Conservation (phyloP, 2,797 vertebrate genomes). For the Helarctos malayanus region DNA sequence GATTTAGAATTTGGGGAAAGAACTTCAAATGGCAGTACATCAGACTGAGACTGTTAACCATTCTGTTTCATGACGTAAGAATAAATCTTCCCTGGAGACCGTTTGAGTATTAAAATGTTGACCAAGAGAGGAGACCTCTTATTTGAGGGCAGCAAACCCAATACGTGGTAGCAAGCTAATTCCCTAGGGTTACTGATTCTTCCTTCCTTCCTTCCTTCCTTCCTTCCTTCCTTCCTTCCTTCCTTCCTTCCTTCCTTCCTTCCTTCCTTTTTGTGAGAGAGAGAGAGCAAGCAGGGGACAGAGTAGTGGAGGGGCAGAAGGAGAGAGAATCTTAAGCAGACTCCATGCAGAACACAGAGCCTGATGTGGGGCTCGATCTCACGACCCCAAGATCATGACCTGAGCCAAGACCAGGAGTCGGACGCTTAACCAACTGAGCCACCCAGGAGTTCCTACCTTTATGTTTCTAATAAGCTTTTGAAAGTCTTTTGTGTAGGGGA, state of each 20-base stretch:
- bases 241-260: not conserved
- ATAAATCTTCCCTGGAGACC: not conserved
- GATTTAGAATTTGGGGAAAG: constrained; percentile 16
- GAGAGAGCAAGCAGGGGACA: not conserved
- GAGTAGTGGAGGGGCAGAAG: not conserved
- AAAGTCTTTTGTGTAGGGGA: not conserved
- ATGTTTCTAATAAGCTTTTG: not conserved
- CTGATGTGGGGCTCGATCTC: not conserved
- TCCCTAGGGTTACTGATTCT: not conserved
- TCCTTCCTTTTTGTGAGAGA: not conserved
- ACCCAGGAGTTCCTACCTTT: not conserved
- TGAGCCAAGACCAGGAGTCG: not conserved
- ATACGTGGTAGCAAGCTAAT: not conserved
- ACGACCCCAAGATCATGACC: not conserved
- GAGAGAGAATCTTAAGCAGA: not conserved
- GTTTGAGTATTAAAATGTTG: not conserved
- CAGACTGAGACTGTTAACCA: not conserved
- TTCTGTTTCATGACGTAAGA: not conserved
- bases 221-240: too few species aligned
- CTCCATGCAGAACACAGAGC: not conserved
- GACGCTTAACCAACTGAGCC: not conserved
- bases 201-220: not conserved
- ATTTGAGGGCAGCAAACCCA: not conserved
- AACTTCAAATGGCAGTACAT: not conserved
- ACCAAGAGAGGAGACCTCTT: not conserved